phyloP scores from a whole-genome alignment of 2,113 vertebrate genomes.

The Zosterops lateralis region DNA sequence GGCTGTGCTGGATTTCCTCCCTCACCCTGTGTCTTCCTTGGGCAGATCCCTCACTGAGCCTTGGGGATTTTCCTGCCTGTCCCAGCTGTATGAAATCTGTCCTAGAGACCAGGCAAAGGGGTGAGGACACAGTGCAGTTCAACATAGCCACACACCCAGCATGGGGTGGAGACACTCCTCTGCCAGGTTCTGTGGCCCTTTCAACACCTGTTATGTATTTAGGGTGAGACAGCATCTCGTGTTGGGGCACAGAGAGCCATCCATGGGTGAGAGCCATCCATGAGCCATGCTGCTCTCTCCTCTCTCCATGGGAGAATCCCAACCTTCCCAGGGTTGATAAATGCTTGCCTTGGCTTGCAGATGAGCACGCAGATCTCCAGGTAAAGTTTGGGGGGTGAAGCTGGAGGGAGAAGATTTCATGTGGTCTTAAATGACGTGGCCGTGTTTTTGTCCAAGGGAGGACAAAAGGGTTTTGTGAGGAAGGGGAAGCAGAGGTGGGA shows the following conservation, averaged over 20 bases:
- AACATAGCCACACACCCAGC: not conserved
- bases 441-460: not conserved
- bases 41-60: not conserved
- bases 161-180: not conserved
- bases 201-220: not conserved
- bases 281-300: fast-evolving
- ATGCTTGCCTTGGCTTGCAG: not conserved
- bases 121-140: no score
- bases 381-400: not conserved
- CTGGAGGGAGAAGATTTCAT: not conserved
- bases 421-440: not conserved
- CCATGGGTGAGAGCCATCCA: no score
- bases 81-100: not conserved
- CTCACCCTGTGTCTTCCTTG: not conserved
- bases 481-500: fast-evolving
- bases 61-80: not conserved
- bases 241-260: not conserved
- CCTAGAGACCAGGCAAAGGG: not conserved
- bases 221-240: not conserved
- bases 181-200: not conserved
- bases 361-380: not conserved
- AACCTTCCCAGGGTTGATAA: fast-evolving
- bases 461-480: not conserved
- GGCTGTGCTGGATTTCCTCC: not conserved
- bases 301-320: not conserved